Base-by-base conservation (phyloP, 23 tunicate genomes). In the Trididemnum nubilum region DNA sequence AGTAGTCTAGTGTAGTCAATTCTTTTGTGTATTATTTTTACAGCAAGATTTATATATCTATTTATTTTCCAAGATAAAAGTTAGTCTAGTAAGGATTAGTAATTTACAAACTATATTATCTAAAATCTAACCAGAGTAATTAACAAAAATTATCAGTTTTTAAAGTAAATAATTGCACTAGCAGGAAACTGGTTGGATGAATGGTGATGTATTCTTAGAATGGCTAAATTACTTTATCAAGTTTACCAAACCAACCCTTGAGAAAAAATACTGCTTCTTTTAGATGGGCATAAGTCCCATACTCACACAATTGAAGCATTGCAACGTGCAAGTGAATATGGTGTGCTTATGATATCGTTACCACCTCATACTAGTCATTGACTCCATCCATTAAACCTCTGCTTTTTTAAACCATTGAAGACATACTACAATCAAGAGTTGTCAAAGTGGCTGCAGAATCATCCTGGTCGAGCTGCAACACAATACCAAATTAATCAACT, bases 381-480 rank as follows among this genome's bases (percentile, higher is more conserved):
- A 12, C 28, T 76, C 35, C 81, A 76, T 27, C 64, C 81, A 24
- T 64, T 44, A 7, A 12, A 50, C 51, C 34, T 76, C 28, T 4
- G 63, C 28, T 40, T 76, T 49, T 40, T 76, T 50, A 76, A 76
- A 34, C 81, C 64, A 1, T 76, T 15, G 23, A 44, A 76, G 64
- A 76, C 64, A 3, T 76, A 44, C 34, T 76, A 44, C 51, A 2
- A 76, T 44, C 81, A 44, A 44, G 37, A 76, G 24, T 25, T 76
- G 4, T 29, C 19, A 21, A 63, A 23, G 4, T 76, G 81, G 81
- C 31, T 76, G 64, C 64, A 36, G 18, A 52, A 51, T 26, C 40
- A 78, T 60, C 71, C 71, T 52, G 82, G 82, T 23, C 27, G 82
- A 18, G 65, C 82, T 78, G 36, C 33, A 15, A 58, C 71, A 33